A percentile compares a stretch with the other conserved stretches of the same genome.
Conservation (phyloP, 2,797 vertebrate genomes). For the Acanthurus tractus region DNA sequence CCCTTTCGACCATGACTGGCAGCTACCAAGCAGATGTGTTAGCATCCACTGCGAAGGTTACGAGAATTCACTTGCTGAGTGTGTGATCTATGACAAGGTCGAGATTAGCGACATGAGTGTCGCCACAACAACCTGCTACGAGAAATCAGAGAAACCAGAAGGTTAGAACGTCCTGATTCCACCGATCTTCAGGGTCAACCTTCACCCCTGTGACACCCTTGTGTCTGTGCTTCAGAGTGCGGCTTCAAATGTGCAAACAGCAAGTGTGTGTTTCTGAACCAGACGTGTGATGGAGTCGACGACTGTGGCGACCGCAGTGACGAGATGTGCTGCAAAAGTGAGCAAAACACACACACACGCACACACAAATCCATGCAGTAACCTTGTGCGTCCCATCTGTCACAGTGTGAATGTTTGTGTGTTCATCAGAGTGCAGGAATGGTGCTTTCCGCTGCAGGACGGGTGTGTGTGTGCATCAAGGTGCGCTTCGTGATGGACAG, state of each 20-base stretch:
- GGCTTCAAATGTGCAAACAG: conserved; percentile 88
- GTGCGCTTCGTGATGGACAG: conserved; percentile 78
- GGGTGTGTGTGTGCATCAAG: conserved; percentile 86
- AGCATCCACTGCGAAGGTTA: conserved; percentile 88
- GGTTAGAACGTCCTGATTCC: conserved; percentile 47
- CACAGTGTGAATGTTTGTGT: not conserved
- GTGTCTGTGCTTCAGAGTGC: conserved; percentile 31
- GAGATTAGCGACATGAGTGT: not conserved
- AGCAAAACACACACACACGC: not conserved
- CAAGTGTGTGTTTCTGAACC: conserved; percentile 81
- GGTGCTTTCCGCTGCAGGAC: conserved; percentile 86
- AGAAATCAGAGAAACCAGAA: fast-evolving
- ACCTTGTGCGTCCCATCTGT: no score
- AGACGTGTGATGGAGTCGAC: conserved; percentile 89
- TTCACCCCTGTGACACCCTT: not conserved
- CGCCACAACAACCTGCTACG: conserved; percentile 84
- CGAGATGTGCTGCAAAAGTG: conserved; percentile 95
- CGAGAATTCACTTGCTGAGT: conserved; percentile 91
- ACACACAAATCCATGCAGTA: no score
- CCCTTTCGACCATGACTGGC: fast-evolving
- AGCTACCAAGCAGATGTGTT: conserved; percentile 74
- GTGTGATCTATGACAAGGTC: conserved; percentile 73
- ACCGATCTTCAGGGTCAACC: no score
- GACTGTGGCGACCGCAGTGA: conserved; percentile 94
- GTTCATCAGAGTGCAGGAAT: conserved; percentile 83